phyloP scores from a whole-genome alignment of 2,888 invertebrate species.

The Thymelicus lineola region DNA sequence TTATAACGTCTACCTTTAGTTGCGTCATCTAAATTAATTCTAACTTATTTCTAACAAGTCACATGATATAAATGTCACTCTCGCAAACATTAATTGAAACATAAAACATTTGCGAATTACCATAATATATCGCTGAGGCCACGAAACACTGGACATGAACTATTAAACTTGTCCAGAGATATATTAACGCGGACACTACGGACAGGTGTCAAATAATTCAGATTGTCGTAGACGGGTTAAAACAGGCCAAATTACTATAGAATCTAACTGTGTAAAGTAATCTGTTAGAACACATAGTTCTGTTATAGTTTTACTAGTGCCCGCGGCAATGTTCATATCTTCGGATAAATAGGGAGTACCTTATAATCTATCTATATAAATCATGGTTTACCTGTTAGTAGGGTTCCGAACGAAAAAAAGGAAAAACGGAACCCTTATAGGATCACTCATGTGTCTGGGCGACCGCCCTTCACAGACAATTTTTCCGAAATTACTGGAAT shows the following conservation, averaged over 20 bases:
- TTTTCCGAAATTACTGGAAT: no score
- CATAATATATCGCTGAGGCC: conserved; percentile 32
- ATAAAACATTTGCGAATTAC: conserved; percentile 39
- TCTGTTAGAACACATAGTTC: no score
- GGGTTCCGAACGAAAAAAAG: no score
- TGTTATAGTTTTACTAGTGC: no score
- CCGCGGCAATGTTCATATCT: no score
- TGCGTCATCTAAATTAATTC: conserved; percentile 31
- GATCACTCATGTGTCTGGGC: no score
- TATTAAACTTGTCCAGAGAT: conserved; percentile 21
- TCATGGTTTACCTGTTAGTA: no score
- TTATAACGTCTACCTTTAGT: conserved; percentile 12
- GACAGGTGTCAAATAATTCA: conserved; percentile 20
- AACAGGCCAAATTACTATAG: not conserved
- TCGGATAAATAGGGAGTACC: no score
- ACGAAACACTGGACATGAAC: conserved; percentile 7
- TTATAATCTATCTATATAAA: no score
- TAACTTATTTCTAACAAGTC: conserved; percentile 30
- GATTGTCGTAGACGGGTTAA: conserved; percentile 14
- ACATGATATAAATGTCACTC: conserved; percentile 42
- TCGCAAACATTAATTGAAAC: conserved; percentile 44
- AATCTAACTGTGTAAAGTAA: no score
- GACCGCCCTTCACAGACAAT: no score
- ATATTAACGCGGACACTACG: not conserved
- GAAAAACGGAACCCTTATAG: no score